Evolutionary conservation across 2,888 invertebrate genomes (phyloP).

Genomic region (Eristalinus aeneus): DNA sequence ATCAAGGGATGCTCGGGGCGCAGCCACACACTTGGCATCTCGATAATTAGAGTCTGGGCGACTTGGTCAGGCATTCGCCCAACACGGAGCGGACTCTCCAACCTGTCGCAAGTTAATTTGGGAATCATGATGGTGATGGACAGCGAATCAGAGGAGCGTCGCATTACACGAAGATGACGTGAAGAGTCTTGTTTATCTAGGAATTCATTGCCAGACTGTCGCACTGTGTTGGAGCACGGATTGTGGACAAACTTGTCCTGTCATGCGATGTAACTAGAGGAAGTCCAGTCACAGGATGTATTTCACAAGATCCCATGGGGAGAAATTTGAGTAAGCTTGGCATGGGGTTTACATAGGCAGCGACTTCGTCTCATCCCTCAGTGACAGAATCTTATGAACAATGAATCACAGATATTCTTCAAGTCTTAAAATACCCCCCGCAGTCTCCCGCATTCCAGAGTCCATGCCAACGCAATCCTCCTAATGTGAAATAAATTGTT

Average conservation of each 20-base stretch:
- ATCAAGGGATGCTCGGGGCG: slow-evolving; percentile 22
- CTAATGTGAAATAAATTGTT: slow-evolving; percentile 61
- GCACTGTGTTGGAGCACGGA: not conserved
- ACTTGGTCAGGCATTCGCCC: not conserved
- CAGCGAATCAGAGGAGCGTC: not conserved
- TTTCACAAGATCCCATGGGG: too few relatives aligned
- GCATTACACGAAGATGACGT: not conserved
- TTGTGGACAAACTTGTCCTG: not conserved
- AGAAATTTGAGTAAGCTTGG: too few relatives aligned
- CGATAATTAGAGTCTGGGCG: not conserved
- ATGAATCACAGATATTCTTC: too few relatives aligned
- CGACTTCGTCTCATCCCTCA: too few relatives aligned
- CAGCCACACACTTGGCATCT: slow-evolving; percentile 1
- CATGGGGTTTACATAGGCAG: too few relatives aligned
- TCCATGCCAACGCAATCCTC: not conserved
- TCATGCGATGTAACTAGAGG: not conserved
- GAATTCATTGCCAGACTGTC: not conserved
- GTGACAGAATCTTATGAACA: too few relatives aligned
- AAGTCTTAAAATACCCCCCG: too few relatives aligned
- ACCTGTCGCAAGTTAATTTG: not conserved
- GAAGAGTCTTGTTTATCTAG: not conserved
- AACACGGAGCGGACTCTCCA: not conserved
- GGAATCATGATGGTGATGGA: not conserved
- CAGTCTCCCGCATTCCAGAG: not conserved
- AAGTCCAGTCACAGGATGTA: too few relatives aligned